Conservation (phyloP, 2,797 vertebrate species). For the Hybognathus amarus region DNA sequence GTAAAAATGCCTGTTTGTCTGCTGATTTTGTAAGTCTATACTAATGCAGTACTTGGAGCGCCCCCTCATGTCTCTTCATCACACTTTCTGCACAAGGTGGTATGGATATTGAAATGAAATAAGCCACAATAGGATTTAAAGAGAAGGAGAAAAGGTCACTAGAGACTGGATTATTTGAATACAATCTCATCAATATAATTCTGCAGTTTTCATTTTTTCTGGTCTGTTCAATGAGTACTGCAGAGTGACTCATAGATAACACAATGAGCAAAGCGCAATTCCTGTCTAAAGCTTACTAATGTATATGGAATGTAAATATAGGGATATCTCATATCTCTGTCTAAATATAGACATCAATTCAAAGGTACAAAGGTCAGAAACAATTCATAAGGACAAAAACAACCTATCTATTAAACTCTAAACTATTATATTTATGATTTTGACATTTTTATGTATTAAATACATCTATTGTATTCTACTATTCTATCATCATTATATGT, state of each 20-base stretch:
- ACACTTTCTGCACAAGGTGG: background rate
- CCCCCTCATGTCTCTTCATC: conserved; percentile 24
- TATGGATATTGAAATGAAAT: background rate
- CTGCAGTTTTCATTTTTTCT: background rate
- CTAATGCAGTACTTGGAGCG: background rate
- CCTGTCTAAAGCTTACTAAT: background rate
- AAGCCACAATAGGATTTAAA: background rate
- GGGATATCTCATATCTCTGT: background rate
- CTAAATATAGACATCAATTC: background rate
- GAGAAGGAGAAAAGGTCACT: background rate
- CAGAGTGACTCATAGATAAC: background rate
- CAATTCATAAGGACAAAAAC: background rate
- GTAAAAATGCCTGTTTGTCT: background rate
- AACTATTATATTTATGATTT: background rate
- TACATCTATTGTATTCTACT: background rate
- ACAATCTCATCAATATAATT: background rate
- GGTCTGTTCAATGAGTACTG: background rate
- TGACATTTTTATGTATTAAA: background rate
- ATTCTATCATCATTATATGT: background rate
- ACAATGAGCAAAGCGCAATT: background rate
- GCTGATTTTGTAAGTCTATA: background rate
- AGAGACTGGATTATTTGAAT: background rate
- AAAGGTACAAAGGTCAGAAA: conserved; percentile 6
- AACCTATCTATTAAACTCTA: background rate
- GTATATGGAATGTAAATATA: conserved; percentile 8